Percentiles rank a stretch among this genome's conserved stretches.
phyloP scores from a whole-genome alignment of 2,888 invertebrate genomes.

The Lasioglossum figueresi region DNA sequence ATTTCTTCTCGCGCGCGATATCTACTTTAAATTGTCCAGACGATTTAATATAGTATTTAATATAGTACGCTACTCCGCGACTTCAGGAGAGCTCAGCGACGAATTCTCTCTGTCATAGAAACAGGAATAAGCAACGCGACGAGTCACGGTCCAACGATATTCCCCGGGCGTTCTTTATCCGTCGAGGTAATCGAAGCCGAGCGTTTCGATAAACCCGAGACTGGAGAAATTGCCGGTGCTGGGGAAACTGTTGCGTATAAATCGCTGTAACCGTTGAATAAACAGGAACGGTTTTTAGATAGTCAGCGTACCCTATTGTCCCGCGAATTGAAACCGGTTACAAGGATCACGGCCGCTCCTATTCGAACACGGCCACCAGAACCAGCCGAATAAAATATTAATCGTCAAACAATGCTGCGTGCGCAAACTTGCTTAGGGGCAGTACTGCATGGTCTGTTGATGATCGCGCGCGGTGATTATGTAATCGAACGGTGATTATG shows the following conservation, averaged over 20 bases:
- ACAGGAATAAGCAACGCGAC: constrained; percentile 5
- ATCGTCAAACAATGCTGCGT: constrained; percentile 57
- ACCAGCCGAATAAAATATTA: constrained; percentile 54
- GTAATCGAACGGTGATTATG: not conserved
- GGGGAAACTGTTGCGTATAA: constrained; percentile 41
- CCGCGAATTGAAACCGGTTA: not conserved
- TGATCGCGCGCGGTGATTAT: not conserved
- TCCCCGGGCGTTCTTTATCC: constrained; percentile 42
- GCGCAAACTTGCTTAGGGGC: constrained; percentile 31
- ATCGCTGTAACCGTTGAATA: constrained; percentile 40
- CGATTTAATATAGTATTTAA: too few species aligned
- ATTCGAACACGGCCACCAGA: not conserved
- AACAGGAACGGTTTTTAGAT: constrained; percentile 49
- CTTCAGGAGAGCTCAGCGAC: not conserved
- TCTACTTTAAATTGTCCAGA: too few species aligned
- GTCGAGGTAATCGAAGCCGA: constrained; percentile 44
- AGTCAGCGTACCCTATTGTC: constrained; percentile 30
- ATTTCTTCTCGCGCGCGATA: too few species aligned
- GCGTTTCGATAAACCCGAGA: constrained; percentile 46
- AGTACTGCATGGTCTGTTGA: not conserved
- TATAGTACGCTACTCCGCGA: too few species aligned
- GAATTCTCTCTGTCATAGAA: constrained; percentile 16
- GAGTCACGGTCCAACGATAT: constrained; percentile 16
- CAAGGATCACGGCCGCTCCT: not conserved
- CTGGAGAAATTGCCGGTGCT: constrained; percentile 12